These are phyloP conservation scores for Phthorimaea operculella DNA, from an alignment of 1,140 invertebrate species.

Conservation along the genomic window DNA sequence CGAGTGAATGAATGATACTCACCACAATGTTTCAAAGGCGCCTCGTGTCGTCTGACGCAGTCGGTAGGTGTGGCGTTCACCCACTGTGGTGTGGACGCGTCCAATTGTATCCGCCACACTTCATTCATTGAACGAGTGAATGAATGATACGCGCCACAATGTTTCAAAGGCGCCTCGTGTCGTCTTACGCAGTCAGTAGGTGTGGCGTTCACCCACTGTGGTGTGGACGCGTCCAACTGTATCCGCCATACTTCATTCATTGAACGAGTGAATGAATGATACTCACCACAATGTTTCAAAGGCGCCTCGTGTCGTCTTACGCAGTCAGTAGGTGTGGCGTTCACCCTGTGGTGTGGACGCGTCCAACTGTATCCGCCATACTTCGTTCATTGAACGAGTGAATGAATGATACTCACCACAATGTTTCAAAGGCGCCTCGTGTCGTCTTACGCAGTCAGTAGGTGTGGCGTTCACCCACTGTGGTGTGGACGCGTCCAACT, in stretches of 20 bases:
- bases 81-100: slow-evolving; percentile 31
- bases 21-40: slow-evolving; percentile 47
- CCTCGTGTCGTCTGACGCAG: slow-evolving; percentile 34
- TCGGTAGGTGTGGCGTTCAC: slow-evolving; percentile 46
- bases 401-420: too few relatives aligned
- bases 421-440: slow-evolving; percentile 34
- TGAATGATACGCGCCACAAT: too few relatives aligned
- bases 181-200: slow-evolving; percentile 40
- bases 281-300: slow-evolving; percentile 48
- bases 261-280: too few relatives aligned
- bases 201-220: slow-evolving; percentile 50
- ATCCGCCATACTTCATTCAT: slow-evolving; percentile 52
- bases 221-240: slow-evolving; percentile 20
- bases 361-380: slow-evolving; percentile 36
- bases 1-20: too few relatives aligned
- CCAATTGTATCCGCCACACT: slow-evolving; percentile 35
- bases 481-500: slow-evolving; percentile 22
- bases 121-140: too few relatives aligned
- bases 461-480: slow-evolving; percentile 55
- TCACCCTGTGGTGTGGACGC: slow-evolving; percentile 29
- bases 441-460: slow-evolving; percentile 33
- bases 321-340: slow-evolving; percentile 45
- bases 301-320: slow-evolving; percentile 33
- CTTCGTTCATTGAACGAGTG: too few relatives aligned
- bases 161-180: slow-evolving; percentile 31